Percentiles rank a stretch among this genome's conserved stretches.
Evolutionary conservation across 2,113 vertebrate genomes (phyloP).

Genomic region (Pipa parva): DNA sequence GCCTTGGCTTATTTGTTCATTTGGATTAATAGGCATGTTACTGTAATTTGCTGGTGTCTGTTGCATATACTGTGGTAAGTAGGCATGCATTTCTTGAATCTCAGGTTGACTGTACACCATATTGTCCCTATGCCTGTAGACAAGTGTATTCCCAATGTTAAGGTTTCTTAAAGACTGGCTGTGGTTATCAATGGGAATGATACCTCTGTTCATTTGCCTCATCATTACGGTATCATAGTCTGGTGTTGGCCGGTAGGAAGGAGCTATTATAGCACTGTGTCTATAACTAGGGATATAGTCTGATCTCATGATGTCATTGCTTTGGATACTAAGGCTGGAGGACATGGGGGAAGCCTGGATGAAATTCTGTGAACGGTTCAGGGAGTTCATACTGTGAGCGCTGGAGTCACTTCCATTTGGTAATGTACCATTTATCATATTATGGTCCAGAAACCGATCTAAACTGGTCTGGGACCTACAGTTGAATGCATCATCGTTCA

Average conservation of each 20-base stretch:
- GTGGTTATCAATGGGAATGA: constrained; percentile 76
- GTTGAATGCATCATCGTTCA: constrained; percentile 81
- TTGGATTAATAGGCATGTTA: constrained; percentile 63
- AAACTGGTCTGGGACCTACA: constrained; percentile 90
- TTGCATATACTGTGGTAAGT: constrained; percentile 61
- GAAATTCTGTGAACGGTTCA: constrained; percentile 87
- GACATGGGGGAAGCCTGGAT: constrained; percentile 86
- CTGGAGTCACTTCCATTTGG: constrained; percentile 93
- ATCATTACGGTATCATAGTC: constrained; percentile 96
- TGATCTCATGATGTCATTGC: constrained; percentile 86
- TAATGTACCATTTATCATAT: constrained; percentile 78
- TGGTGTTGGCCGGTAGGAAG: constrained; percentile 89
- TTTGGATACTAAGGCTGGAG: constrained; percentile 88
- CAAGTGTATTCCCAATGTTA: constrained; percentile 85
- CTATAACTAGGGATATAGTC: constrained; percentile 92
- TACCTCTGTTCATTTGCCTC: constrained; percentile 82
- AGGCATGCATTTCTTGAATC: constrained; percentile 80
- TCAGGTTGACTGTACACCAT: constrained; percentile 95
- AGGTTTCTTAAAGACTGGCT: constrained; percentile 92
- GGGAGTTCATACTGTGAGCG: constrained; percentile 86
- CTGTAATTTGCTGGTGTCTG: constrained; percentile 70
- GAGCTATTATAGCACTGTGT: constrained; percentile 91
- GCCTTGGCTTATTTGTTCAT: constrained; percentile 60
- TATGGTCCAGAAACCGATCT: constrained; percentile 73
- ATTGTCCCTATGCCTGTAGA: constrained; percentile 83